Evolutionary conservation across 2,888 invertebrate species (phyloP), one percentile per base, ranked within the genome.

Genomic region (Ichneumoninae sp.): DNA sequence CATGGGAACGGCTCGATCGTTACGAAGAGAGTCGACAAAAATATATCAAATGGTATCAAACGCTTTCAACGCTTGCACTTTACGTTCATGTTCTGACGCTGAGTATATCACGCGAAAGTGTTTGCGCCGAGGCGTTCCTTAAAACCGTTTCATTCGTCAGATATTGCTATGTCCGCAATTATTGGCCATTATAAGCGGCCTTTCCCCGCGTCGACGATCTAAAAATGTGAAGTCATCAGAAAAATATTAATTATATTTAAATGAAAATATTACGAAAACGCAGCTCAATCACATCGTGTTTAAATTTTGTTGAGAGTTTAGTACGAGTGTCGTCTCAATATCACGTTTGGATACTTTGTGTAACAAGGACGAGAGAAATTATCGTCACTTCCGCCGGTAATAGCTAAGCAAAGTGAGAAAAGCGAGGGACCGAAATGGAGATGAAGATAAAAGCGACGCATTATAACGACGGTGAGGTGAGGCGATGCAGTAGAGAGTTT

Each of bases 401-500:
- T 60, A 33, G 30, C 19, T 4, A 22, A 40, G 26, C 44, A n/a
- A 50, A 65, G 50, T 33, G 65, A 36, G 47, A 52, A 50, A 65
- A 13, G n/a, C 33, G 50, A 7, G 50, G 22, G 63, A 47, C 16
- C 8, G 33, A 63, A 65, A 74, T 50, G 13, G 73, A 60, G 30
- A 19, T n/a, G 63, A n/a, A 40, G 44, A 33, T 22, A 75, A 75
- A 75, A 75, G 36, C 50, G 50, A 50, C 16, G 33, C 47, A 75
- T 63, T 50, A 50, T 65, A 75, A 65, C 74, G 63, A 65, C 65
- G 50, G 74, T 26, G 50, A 65, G 50, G 36, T 60, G 50, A 75
- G 65, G 50, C 26, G 50, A 50, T 52, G 74, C 74, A 75, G 33
- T 63, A 33, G 74, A 50, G 74, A 36, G 65, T 65, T 75, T 75